Evolutionary conservation across 2,113 vertebrate genomes (phyloP), one percentile per base, ranked within the genome.

Genomic region (Myotis yumanensis): DNA sequence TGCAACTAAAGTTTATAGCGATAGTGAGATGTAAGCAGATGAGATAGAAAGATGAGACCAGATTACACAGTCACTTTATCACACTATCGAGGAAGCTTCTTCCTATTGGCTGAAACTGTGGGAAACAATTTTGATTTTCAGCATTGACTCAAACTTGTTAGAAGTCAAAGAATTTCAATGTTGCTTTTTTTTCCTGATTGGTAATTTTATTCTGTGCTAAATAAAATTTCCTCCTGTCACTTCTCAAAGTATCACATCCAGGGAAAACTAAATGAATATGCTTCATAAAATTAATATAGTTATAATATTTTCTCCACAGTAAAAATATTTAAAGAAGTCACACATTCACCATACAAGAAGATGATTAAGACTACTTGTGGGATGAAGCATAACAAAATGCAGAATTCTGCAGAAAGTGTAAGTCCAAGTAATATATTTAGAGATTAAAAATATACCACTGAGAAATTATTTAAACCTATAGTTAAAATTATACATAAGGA

Each of bases 51-150:
- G 54, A 30, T 17, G 11, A 75, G 43, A 57, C 28, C 25, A 30
- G 8, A 51, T 77, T n/a, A 52, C 43, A 37, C 5, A 80, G 22
- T 23, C 30, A 77, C 6, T 72, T 64, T 28, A 20, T 46, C 48
- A 69, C 9, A 40, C 22, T 52, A 46, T 52, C 5, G 28, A 68
- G 46, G 18, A 92, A 90, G 23, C 0, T 4, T 87, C 28, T 72
- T 54, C n/a, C 23, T 89, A 80, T 77, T 82, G 86, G 52, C 69
- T 66, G 43, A 64, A n/a, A 62, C 30, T 43, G 4, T 54, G 11
- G 73, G 23, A 87, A 94, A 15, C 8, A 35, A 54, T 73, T 94
- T 51, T 82, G 12, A 46, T 77, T 89, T 95, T 95, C 48, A 91
- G 11, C 5, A 82, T 23, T 43, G 18, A 90, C 48, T 85, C 25